Conservation (phyloP, 2,888 invertebrate genomes). For the Spisula solida region DNA sequence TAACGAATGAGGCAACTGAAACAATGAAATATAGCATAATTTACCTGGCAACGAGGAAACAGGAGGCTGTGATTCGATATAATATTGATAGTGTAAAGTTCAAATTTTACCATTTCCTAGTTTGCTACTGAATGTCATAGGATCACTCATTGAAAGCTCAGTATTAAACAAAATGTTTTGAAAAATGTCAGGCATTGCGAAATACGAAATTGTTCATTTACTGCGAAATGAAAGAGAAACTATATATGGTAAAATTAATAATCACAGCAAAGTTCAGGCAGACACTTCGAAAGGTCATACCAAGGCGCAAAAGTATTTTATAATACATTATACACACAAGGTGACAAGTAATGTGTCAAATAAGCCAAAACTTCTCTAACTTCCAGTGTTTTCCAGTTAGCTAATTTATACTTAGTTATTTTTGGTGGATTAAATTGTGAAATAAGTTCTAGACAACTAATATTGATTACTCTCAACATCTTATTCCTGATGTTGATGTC, state of each 20-base stretch:
- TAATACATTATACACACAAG: no score
- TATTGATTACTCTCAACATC: no score
- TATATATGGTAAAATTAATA: not conserved
- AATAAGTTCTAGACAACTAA: no score
- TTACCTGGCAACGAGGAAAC: not conserved
- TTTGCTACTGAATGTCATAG: not conserved
- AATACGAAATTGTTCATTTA: not conserved
- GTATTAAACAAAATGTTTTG: not conserved
- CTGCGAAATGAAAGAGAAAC: not conserved
- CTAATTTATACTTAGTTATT: no score
- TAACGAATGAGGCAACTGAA: not conserved
- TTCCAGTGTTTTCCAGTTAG: no score
- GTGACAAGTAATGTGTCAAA: no score
- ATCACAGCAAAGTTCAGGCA: not conserved
- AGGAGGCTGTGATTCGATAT: not conserved
- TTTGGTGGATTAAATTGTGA: no score
- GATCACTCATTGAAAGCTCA: not conserved
- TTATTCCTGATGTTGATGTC: no score
- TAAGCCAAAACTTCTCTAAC: no score
- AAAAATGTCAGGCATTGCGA: not conserved
- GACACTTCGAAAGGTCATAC: not conserved
- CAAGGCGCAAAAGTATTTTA: no score
- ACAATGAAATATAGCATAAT: constrained; percentile 6
- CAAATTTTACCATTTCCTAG: not conserved
- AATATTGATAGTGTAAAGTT: not conserved